Evolutionary conservation across 2,888 invertebrate species (phyloP).

Genomic region (Melanostoma scalare): DNA sequence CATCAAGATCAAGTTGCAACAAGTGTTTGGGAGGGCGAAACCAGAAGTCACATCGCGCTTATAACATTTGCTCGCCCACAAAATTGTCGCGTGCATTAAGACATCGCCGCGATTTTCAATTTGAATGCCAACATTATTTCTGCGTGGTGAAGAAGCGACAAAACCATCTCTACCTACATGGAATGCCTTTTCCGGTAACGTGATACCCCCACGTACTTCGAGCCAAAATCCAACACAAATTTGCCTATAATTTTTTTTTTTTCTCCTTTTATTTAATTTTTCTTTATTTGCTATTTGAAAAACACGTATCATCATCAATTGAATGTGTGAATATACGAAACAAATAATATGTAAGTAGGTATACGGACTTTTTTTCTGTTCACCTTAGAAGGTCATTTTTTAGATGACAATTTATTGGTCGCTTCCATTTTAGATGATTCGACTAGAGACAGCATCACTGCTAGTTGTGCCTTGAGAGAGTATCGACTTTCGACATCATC

Average conservation of each 20-base stretch:
- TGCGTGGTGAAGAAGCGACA: conserved; percentile 54
- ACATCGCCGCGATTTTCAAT: conserved; percentile 28
- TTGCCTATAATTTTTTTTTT: conserved; percentile 21
- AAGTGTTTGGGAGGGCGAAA: conserved; percentile 20
- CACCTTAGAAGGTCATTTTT: conserved; percentile 61
- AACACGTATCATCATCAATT: conserved; percentile 15
- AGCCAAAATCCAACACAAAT: conserved; percentile 46
- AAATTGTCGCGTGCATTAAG: conserved; percentile 42
- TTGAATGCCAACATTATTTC: not conserved
- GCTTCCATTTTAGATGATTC: conserved; percentile 38
- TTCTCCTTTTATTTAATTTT: not conserved
- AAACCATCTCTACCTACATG: conserved; percentile 47
- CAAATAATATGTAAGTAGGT: not conserved
- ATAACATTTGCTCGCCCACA: conserved; percentile 38
- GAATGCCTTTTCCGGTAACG: conserved; percentile 39
- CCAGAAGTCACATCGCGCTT: conserved; percentile 7
- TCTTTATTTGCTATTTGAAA: no score
- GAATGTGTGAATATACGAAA: conserved; percentile 1
- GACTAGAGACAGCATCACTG: conserved; percentile 11
- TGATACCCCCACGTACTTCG: conserved; percentile 48
- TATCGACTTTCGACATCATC: not conserved
- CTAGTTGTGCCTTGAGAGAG: not conserved
- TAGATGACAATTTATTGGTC: conserved; percentile 55
- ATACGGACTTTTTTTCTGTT: conserved; percentile 11
- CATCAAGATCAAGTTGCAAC: conserved; percentile 46